phyloP scores from a whole-genome alignment of 2,113 vertebrate genomes.

The Dromaius novaehollandiae region DNA sequence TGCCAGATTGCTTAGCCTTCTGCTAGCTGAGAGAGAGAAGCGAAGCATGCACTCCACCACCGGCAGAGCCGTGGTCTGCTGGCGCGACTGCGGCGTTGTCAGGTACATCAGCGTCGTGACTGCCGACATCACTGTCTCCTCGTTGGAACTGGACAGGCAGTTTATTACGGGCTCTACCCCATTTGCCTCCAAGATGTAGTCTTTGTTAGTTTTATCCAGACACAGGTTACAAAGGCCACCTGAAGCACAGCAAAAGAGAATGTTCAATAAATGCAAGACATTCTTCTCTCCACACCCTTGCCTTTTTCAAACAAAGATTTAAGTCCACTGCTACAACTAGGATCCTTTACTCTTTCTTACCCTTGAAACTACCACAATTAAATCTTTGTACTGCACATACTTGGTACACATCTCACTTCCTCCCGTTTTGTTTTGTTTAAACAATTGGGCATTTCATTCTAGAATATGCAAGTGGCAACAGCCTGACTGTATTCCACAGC shows the following conservation, averaged over 20 bases:
- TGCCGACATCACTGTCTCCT: slow-evolving; percentile 93
- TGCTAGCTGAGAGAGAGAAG: slow-evolving; percentile 88
- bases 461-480: background rate
- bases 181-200: slow-evolving; percentile 83
- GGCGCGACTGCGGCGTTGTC: slow-evolving; percentile 37
- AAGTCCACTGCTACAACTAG: background rate
- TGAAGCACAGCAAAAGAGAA: slow-evolving; percentile 44
- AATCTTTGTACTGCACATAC: background rate
- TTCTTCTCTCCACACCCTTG: background rate
- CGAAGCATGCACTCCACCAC: slow-evolving; percentile 96
- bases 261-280: rapidly evolving
- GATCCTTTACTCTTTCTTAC: background rate
- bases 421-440: background rate
- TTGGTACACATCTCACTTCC: background rate
- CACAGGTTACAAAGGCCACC: slow-evolving; percentile 96
- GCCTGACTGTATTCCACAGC: too few species aligned
- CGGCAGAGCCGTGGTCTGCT: slow-evolving; percentile 71
- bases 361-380: background rate
- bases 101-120: slow-evolving; percentile 90
- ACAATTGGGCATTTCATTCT: background rate
- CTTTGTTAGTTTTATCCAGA: slow-evolving; percentile 84
- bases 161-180: slow-evolving; percentile 83
- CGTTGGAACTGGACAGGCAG: slow-evolving; percentile 87
- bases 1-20: slow-evolving; percentile 88
- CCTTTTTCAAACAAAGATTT: background rate